Evolutionary conservation across 2,888 invertebrate genomes (phyloP), one percentile per base, ranked within the genome.

Genomic region (Callyntrura sp.): DNA sequence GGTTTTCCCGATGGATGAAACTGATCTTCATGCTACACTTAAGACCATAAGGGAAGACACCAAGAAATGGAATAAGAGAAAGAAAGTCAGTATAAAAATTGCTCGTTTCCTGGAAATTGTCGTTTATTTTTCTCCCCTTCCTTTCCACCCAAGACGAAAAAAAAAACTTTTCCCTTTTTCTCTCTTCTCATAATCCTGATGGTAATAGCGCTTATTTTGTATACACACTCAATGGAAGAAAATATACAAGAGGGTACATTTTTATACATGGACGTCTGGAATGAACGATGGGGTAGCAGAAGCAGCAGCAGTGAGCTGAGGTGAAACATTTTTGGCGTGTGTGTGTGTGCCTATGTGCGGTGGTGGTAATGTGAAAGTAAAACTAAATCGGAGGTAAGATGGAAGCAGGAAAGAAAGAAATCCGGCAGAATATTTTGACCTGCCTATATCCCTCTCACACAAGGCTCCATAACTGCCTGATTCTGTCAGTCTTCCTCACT

Each of bases 81-180:
- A 90, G 62, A 76, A 90, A 73, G 90, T 86, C 89, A 57, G 86
- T 83, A 88, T 88, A 89, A 90, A 91, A 91, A 91, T 91, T 91
- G 91, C 85, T 81, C 82, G 91, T 91, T 91, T 91, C 88, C 91
- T 89, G 90, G 85, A 90, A 90, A 90, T 90, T 91, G 90, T 91
- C 90, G 86, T 84, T 90, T 91, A 88, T 88, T 81, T 87, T 85
- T 84, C 81, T 82, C 76, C 87, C 90, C 79, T 88, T 88, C 81
- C 83, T 73, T 45, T 70, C 57, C 81, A 62, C 57, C 86, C 78
- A 85, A 65, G 60, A 35, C 35, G 28, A 25, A 70, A 65, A 55
- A 60, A 55, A 60, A 82, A 83, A 62, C 62, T 88, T 90, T 90
- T 85, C 48, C 57, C 48, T 73, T 73, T 68, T 88, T 68, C 82